Conservation (phyloP, 2,888 invertebrate genomes). For the Perithous albicinctus region DNA sequence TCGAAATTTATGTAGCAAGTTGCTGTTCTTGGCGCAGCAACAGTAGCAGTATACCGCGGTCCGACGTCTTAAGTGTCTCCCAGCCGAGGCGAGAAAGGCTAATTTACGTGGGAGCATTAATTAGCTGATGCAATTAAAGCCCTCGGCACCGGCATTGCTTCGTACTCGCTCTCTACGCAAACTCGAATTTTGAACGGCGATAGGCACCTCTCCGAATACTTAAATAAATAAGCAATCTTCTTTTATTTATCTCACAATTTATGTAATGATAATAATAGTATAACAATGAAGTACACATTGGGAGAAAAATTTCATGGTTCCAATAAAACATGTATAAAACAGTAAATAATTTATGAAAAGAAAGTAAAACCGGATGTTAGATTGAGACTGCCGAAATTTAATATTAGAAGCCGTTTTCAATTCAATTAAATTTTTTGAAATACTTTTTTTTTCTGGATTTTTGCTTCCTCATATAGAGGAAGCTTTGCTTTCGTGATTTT, state of each 20-base stretch:
- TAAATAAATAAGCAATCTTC: background rate
- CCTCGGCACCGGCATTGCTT: constrained; percentile 36
- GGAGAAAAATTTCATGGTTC: background rate
- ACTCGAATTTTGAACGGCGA: constrained; percentile 47
- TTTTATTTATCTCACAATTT: background rate
- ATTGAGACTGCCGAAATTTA: no score
- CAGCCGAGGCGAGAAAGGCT: constrained; percentile 60
- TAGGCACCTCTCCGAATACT: background rate
- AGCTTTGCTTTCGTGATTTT: no score
- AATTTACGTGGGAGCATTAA: constrained; percentile 68
- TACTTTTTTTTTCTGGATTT: no score
- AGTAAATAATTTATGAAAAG: no score
- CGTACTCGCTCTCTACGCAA: constrained; percentile 2
- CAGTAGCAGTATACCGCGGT: constrained; percentile 23
- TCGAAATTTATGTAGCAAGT: constrained; percentile 62
- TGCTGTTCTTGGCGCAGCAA: constrained; percentile 44
- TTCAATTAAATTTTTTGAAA: no score
- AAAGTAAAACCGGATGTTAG: no score
- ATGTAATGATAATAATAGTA: background rate
- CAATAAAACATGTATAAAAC: no score
- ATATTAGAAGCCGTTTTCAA: no score
- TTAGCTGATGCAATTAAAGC: constrained; percentile 67
- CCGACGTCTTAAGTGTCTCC: constrained; percentile 62
- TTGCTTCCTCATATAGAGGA: no score
- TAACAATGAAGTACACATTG: background rate